These are phyloP conservation scores for Montipora sp. DNA, from an alignment of 64 coral and sea anemone species.

Conservation along the genomic window DNA sequence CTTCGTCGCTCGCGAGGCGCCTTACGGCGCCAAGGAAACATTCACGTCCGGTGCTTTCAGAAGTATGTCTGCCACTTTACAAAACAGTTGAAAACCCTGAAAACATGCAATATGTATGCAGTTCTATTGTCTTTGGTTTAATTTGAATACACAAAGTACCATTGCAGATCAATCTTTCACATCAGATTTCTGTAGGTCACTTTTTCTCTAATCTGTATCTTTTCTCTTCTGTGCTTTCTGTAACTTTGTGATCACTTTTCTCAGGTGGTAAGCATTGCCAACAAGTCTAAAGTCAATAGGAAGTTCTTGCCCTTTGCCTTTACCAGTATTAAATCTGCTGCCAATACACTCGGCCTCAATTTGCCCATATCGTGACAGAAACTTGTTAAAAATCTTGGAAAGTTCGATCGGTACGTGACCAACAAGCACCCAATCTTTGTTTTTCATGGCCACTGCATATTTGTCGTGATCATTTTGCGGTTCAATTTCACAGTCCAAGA, in stretches of 20 bases:
- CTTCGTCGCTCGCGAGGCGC: too few relatives aligned
- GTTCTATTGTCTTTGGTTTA: slow-evolving; percentile 17
- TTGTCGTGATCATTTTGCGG: slow-evolving; percentile 54
- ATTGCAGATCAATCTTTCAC: slow-evolving; percentile 16
- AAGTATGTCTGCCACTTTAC: not conserved
- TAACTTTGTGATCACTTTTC: slow-evolving; percentile 18
- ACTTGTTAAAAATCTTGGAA: slow-evolving; percentile 50
- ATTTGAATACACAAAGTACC: slow-evolving; percentile 13
- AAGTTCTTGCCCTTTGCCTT: slow-evolving; percentile 28
- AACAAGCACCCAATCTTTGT: slow-evolving; percentile 52
- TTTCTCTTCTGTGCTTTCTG: slow-evolving; percentile 32
- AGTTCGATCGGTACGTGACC: slow-evolving; percentile 57
- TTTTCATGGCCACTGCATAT: slow-evolving; percentile 62
- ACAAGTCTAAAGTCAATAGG: slow-evolving; percentile 25
- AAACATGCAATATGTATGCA: slow-evolving; percentile 20
- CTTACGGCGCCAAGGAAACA: slow-evolving; percentile 12
- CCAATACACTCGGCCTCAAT: slow-evolving; percentile 76
- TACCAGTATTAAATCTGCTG: slow-evolving; percentile 24
- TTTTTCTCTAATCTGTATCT: slow-evolving; percentile 50
- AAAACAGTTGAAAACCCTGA: not conserved
- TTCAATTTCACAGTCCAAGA: slow-evolving; percentile 66
- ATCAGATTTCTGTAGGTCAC: slow-evolving; percentile 39
- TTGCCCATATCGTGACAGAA: slow-evolving; percentile 64
- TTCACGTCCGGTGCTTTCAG: not conserved
- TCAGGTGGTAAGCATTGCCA: slow-evolving; percentile 16